phyloP scores from a whole-genome alignment of 1,140 invertebrate genomes.

The Arctopsyche grandis region DNA sequence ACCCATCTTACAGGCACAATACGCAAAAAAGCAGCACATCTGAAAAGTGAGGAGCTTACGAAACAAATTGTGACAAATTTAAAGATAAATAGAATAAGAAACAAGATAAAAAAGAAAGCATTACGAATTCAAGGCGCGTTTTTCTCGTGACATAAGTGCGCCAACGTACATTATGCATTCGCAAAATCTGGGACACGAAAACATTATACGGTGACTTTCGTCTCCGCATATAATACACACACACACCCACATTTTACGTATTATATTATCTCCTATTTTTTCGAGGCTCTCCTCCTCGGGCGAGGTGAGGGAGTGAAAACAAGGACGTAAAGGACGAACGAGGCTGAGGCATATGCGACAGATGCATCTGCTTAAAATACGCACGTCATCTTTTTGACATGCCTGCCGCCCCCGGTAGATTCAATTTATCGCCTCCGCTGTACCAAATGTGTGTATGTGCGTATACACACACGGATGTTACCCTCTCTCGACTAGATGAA shows the following conservation, averaged over 20 bases:
- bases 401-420: conserved; percentile 26
- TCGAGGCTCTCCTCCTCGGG: neutral
- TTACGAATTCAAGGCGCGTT: conserved; percentile 22
- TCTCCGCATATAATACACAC: conserved; percentile 11
- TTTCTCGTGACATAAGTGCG: conserved; percentile 23
- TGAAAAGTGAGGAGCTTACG: neutral
- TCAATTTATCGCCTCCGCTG: conserved; percentile 39
- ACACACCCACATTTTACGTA: neutral
- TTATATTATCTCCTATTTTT: conserved; percentile 1
- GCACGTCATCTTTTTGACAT: conserved; percentile 34
- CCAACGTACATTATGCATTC: conserved; percentile 27
- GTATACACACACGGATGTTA: neutral
- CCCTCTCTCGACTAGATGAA: neutral
- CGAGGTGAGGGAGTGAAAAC: neutral
- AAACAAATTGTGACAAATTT: neutral
- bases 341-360: conserved; percentile 15
- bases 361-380: conserved; percentile 42
- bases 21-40: neutral
- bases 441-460: neutral
- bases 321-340: neutral
- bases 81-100: neutral
- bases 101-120: neutral
- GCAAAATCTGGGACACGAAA: conserved; percentile 30
- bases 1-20: neutral
- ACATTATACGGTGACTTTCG: conserved; percentile 30